phyloP scores from a whole-genome alignment of 2,113 vertebrate species.

The Bos javanicus region DNA sequence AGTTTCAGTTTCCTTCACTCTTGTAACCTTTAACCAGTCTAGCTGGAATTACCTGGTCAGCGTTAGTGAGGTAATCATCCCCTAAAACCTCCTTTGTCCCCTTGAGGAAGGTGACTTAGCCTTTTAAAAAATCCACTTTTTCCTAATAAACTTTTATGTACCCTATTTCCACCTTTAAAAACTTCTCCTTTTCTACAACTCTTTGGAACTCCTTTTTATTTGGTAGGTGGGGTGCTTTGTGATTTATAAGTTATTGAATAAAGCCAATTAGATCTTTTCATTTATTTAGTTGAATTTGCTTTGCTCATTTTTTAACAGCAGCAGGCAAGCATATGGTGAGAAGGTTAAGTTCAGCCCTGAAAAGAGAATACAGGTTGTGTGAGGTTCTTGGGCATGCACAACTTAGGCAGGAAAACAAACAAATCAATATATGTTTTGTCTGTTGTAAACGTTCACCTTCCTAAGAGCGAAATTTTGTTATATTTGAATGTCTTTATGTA shows the following conservation, averaged over 20 bases:
- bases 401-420: not conserved
- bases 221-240: not conserved
- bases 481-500: not conserved
- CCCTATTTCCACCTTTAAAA: not conserved
- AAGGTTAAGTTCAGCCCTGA: not conserved
- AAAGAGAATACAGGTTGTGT: not conserved
- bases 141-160: not conserved
- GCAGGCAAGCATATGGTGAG: not conserved
- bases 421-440: not conserved
- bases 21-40: not conserved
- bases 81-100: not conserved
- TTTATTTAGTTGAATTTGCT: not conserved
- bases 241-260: not conserved
- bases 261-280: not conserved
- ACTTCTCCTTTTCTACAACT: not conserved
- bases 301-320: not conserved
- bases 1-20: not conserved
- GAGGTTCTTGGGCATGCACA: not conserved
- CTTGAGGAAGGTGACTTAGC: not conserved
- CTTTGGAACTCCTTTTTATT: not conserved
- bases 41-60: not conserved
- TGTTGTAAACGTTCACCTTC: not conserved
- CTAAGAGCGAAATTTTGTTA: not conserved
- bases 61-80: not conserved
- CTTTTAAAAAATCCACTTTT: not conserved